A percentile compares a stretch with the other conserved stretches of the same genome.
These are phyloP conservation scores for Phoebastria nigripes DNA, from an alignment of 2,797 vertebrate genomes.

Conservation along the genomic window DNA sequence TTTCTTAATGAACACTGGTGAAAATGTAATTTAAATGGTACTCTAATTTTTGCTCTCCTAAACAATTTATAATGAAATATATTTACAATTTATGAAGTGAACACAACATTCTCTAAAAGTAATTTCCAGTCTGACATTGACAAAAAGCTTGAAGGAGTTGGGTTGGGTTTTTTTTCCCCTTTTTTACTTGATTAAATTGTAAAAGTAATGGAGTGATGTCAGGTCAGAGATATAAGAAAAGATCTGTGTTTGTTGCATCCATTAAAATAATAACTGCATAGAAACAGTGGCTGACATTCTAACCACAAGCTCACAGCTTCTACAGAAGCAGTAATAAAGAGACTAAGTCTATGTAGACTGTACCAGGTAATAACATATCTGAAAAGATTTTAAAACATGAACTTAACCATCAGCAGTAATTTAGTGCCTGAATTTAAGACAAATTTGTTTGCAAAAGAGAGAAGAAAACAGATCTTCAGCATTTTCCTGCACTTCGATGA, in stretches of 20 bases:
- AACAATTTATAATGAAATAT: neutral
- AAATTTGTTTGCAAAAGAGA: neutral
- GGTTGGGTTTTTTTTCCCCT: accelerated
- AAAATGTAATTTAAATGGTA: neutral
- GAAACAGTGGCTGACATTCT: neutral
- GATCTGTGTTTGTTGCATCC: neutral
- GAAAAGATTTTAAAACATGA: neutral
- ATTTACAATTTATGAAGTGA: neutral
- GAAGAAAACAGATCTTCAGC: neutral
- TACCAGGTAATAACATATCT: neutral
- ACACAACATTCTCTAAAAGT: neutral
- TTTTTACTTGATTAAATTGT: neutral
- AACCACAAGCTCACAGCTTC: neutral
- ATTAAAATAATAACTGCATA: neutral
- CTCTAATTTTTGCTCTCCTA: neutral
- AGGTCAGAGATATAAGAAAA: neutral
- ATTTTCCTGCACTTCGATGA: neutral
- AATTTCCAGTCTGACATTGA: neutral
- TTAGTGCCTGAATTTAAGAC: neutral
- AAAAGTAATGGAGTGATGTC: neutral
- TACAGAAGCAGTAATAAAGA: neutral
- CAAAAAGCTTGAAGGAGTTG: neutral
- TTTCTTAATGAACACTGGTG: neutral
- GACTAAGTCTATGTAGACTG: neutral
- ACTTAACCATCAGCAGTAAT: neutral